Percentiles rank a stretch among this genome's conserved stretches.
Evolutionary conservation across 2,888 invertebrate genomes (phyloP).

Genomic region (Drosophila sordidula): DNA sequence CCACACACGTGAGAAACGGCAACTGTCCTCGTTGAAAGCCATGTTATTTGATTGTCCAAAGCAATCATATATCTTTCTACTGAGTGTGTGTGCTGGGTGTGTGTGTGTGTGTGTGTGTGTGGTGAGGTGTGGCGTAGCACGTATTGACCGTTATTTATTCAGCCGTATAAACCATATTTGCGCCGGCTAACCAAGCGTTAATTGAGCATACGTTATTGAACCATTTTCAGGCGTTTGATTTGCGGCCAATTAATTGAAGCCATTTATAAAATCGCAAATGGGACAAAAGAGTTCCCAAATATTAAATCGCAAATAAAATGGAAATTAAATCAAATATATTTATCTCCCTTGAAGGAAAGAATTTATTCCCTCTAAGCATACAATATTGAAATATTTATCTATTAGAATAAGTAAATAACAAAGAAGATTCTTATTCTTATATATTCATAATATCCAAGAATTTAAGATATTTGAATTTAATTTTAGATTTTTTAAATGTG

Average conservation of each 20-base stretch:
- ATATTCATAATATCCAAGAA: too few species aligned
- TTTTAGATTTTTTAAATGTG: too few species aligned
- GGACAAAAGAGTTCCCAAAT: neutral
- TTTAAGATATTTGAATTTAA: too few species aligned
- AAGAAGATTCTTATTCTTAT: too few species aligned
- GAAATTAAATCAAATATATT: neutral
- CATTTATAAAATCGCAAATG: neutral
- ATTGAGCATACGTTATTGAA: conserved; percentile 47
- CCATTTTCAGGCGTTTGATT: conserved; percentile 29
- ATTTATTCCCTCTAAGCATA: too few species aligned
- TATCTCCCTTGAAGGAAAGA: too few species aligned
- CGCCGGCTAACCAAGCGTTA: conserved; percentile 32
- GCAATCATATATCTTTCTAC: conserved; percentile 33
- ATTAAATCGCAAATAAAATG: neutral
- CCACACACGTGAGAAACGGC: conserved; percentile 64
- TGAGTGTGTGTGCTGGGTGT: conserved; percentile 3
- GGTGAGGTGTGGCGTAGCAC: conserved; percentile 3
- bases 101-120: conserved; percentile 8
- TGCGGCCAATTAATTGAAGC: conserved; percentile 19
- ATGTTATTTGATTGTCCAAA: conserved; percentile 72
- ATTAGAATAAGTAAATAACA: too few species aligned
- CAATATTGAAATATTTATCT: too few species aligned
- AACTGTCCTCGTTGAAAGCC: conserved; percentile 58
- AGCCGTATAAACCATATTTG: conserved; percentile 30
- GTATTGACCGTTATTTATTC: conserved; percentile 32